Evolutionary conservation across 2,888 invertebrate species (phyloP), one percentile per base, ranked within the genome.

Genomic region (Papilio gigon): DNA sequence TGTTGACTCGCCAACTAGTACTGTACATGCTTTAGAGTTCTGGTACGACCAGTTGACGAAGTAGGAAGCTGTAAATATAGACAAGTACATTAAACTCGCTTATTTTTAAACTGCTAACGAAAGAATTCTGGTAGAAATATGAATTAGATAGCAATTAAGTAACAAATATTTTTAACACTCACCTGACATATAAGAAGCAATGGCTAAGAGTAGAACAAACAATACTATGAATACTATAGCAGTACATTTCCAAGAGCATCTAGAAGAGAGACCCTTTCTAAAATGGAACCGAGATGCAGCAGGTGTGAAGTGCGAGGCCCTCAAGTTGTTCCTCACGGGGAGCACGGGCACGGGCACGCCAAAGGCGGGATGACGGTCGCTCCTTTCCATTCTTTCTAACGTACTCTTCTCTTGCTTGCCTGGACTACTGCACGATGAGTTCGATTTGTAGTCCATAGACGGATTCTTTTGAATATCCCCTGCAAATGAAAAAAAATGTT

Each of bases 241-340:
- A 77, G 97, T 95, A 90, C 98, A 97, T 88, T 96, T 96, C 97
- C 98, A 98, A 73, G 97, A 96, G 91, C 98, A 98, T 80, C 94
- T 94, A 77, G 96, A 95, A 69, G 96, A 95, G 79, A 97, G 93
- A 78, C 96, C 96, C 93, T 97, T 97, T 84, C 96, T 95, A 89
- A 97, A 97, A 89, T 96, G 97, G 92, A 97, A 96, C 80, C 97
- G 94, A 77, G 96, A 95, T 76, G 93, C 92, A 27, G 94, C 92
- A 53, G 93, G 94, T 74, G 95, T 94, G 84, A 95, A 96, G 88
- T 96, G 95, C 80, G 95, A 94, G 74, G 95, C 94, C 76, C 95
- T 93, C 73, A 95, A 90, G 85, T 95, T 95, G 82, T 95, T 95
- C 79, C 96, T 93, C 80, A 96, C 95, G 78, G 96, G 96, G 78